Base-by-base conservation (phyloP, 2,888 invertebrate genomes). In the Embidobia sp. region DNA sequence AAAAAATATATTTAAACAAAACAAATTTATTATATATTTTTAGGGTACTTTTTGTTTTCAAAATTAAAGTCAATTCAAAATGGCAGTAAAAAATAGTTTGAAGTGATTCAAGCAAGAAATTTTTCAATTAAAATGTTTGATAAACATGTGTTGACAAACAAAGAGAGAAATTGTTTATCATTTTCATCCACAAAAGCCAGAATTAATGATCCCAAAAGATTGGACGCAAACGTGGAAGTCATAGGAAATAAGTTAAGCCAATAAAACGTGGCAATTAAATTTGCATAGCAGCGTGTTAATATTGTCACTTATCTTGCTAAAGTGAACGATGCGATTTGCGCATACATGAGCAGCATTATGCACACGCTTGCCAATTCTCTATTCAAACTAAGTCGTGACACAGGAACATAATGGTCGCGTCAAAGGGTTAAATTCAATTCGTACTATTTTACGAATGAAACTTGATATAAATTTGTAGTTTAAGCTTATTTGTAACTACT, bases 381-480 rank as follows among this genome's bases (percentile, higher is more conserved):
- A 59, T 66, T 75, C 74, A 75, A 48, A 55, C 67, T 67, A 67
- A 75, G 67, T 75, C 67, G 48, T 55, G 55, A 67, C 55, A 13
- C 48, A 63, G 66, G 16, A 74, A 69, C 55, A 69, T 75, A 67
- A 67, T 67, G 55, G 33, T 33, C 33, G 55, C 53, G 42, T 75
- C 67, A 67, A 75, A 75, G 55, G 69, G 55, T 49, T 69, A 49
- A 75, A 75, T 63, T 74, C 66, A 66, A 66, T 73, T 73, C 64
- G 35, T 44, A 57, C 49, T 73, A 33, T 73, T 67, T 75, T 61
- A 75, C 61, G 66, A 74, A 66, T 74, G 53, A 27, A 67, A 75
- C 40, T 61, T 61, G 44, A 53, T 67, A 74, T 61, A 42, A 74
- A 53, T 53, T 74, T 74, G 53, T 61, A 64, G 51, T 51, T 61